phyloP scores from a whole-genome alignment of 2,888 invertebrate genomes.

The Gymnocheta viridis region DNA sequence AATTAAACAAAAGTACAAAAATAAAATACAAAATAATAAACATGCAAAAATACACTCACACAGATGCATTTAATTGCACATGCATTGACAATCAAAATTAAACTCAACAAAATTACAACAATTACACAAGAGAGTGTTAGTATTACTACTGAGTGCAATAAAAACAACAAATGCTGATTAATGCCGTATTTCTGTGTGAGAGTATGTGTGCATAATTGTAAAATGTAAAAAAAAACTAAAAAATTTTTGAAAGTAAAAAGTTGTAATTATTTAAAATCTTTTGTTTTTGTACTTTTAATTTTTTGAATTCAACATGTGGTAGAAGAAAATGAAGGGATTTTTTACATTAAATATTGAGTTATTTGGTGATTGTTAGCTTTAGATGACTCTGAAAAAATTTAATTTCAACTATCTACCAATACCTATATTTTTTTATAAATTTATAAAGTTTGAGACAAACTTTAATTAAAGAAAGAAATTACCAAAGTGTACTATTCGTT shows the following conservation, averaged over 20 bases:
- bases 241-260: slow-evolving; percentile 67
- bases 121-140: slow-evolving; percentile 35
- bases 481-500: no score
- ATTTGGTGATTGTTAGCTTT: neutral
- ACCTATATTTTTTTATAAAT: no score
- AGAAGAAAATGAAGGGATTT: slow-evolving; percentile 21
- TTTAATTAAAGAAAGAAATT: no score
- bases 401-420: no score
- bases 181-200: neutral
- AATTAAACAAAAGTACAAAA: slow-evolving; percentile 74
- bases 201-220: slow-evolving; percentile 19
- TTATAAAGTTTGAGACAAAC: no score
- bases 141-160: slow-evolving; percentile 12
- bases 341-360: neutral
- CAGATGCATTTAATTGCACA: neutral
- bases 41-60: slow-evolving; percentile 32
- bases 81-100: slow-evolving; percentile 44
- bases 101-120: slow-evolving; percentile 42
- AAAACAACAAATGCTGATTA: slow-evolving; percentile 16
- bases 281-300: neutral
- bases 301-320: slow-evolving; percentile 1
- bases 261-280: slow-evolving; percentile 27
- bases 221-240: slow-evolving; percentile 14
- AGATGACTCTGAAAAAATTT: no score
- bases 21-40: slow-evolving; percentile 44